A percentile compares a stretch with the other conserved stretches of the same genome.
These are phyloP conservation scores for Myiozetetes cayanensis DNA, from an alignment of 2,113 vertebrate genomes.

Conservation along the genomic window DNA sequence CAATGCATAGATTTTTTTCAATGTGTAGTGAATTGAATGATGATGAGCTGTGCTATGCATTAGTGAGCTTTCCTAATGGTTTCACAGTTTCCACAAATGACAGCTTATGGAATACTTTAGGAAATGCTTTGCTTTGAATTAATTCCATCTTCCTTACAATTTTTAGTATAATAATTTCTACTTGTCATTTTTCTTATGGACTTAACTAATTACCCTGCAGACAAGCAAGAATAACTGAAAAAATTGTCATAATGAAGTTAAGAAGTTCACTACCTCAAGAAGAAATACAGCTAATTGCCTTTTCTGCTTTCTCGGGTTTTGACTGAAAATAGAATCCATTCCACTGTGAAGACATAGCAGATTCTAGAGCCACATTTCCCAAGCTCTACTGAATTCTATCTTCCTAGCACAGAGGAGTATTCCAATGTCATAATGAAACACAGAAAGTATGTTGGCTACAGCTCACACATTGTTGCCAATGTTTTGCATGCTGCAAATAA, in stretches of 20 bases:
- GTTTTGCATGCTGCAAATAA: not conserved
- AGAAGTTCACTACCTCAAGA: not conserved
- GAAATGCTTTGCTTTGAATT: not conserved
- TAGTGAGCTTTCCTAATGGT: not conserved
- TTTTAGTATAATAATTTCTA: not conserved
- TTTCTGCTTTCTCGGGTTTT: not conserved
- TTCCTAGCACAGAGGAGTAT: not conserved
- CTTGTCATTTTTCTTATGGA: not conserved
- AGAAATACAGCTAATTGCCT: not conserved
- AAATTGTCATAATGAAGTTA: not conserved
- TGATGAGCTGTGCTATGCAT: not conserved
- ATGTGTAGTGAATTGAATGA: not conserved
- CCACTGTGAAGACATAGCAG: not conserved
- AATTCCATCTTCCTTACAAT: not conserved
- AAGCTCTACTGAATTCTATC: not conserved
- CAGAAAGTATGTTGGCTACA: not conserved
- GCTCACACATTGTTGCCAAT: not conserved
- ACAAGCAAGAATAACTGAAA: not conserved
- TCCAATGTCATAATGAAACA: not conserved
- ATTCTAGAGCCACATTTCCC: not conserved
- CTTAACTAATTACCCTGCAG: not conserved
- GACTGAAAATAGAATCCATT: not conserved
- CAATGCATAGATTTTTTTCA: not conserved
- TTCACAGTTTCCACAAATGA: not conserved
- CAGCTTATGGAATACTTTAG: not conserved